Evolutionary conservation across 2,888 invertebrate species (phyloP).

Genomic region (Chrysotoxum bicinctum): DNA sequence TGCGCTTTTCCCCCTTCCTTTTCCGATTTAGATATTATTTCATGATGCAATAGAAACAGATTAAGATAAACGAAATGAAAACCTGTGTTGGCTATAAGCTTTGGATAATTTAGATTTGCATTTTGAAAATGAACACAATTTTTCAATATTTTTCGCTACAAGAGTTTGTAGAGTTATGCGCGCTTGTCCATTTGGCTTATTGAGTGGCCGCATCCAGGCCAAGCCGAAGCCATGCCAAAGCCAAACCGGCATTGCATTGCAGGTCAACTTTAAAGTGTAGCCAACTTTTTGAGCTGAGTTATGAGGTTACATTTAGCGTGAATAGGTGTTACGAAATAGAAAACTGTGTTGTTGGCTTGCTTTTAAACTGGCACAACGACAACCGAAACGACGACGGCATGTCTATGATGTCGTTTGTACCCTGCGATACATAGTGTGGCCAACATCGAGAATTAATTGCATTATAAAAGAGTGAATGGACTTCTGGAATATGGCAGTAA

Average conservation of each 20-base stretch:
- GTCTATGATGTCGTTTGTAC: conserved; percentile 40
- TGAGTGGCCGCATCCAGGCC: conserved; percentile 27
- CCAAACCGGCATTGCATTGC: conserved; percentile 32
- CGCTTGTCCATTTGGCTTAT: conserved; percentile 13
- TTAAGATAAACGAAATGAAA: conserved; percentile 32
- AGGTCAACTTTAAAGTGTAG: conserved; percentile 56
- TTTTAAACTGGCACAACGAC: conserved; percentile 33
- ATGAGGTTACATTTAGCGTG: conserved; percentile 66
- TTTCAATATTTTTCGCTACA: conserved; percentile 42
- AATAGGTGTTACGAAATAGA: conserved; percentile 66
- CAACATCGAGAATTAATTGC: conserved; percentile 56
- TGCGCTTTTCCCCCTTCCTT: background rate
- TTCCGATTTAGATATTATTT: conserved; percentile 1
- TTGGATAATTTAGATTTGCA: conserved; percentile 21
- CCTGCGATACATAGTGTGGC: conserved; percentile 25
- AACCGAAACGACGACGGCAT: conserved; percentile 33
- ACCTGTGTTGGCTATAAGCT: conserved; percentile 41
- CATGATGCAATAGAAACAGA: conserved; percentile 40
- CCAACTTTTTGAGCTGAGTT: conserved; percentile 54
- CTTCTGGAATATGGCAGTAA: conserved; percentile 32
- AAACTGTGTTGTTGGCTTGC: conserved; percentile 37
- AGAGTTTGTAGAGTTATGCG: conserved; percentile 26
- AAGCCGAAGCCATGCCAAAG: background rate
- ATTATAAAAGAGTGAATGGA: conserved; percentile 51
- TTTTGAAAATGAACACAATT: conserved; percentile 37